Evolutionary conservation across 2,797 vertebrate species (phyloP), one percentile per base, ranked within the genome.

Genomic region (Melanotaenia parkinsoni): DNA sequence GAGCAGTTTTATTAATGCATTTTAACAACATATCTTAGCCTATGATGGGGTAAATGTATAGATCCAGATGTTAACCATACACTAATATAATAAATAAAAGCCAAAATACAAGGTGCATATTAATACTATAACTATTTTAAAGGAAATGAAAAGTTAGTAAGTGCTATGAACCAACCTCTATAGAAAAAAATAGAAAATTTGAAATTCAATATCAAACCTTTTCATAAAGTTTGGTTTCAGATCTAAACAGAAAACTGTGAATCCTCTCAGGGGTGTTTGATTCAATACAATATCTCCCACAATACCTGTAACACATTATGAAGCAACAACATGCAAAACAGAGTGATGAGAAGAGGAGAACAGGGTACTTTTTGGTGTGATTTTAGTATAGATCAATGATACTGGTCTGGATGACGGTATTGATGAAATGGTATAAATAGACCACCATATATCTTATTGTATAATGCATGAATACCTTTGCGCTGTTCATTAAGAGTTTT

Each of bases 181-280:
- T 72, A 65, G 33, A 11, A 30, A 30, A 30, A 24, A 11, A 43
- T 10, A 4, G 20, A 66, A 33, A n/a, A 38, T 2, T 10, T 22
- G 0, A 2, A 45, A 68, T 35, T 13, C 0, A 70, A 58, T 22
- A 37, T 83, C 94, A 56, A 81, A 97, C 97, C 96, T 95, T 83
- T 94, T 92, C 58, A 98, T 93, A 88, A 97, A 97, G 75, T 61
- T 76, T 37, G 94, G 91, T 77, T 95, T 96, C 96, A 99, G 96
- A 70, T 98, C 97, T 80, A 99, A 88, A 80, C 95, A 96, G 90
- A 95, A 95, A 86, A 96, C 96, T 81, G 86, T 95, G 81, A 98
- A 98, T 82, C 95, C 95, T 89, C 94, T 96, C 89, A 99, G 81
- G 76, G 96, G 94, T 54, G 70, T 85, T 33, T 95, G 88, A 81